These are phyloP conservation scores for Metaphire vulgaris DNA, from an alignment of 1,140 invertebrate genomes.

Conservation along the genomic window DNA sequence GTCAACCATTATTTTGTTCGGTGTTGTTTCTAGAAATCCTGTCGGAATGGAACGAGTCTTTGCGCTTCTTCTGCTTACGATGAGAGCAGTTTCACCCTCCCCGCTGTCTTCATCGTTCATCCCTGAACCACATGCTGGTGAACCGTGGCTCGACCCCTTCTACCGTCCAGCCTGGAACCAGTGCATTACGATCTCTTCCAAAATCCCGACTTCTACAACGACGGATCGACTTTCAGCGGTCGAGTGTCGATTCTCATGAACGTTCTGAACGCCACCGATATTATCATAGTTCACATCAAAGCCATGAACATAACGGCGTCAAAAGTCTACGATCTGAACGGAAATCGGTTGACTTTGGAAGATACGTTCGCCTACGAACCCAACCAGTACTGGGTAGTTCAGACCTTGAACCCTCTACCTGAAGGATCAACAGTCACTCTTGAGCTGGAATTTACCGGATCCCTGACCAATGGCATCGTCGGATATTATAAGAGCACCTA, in stretches of 20 bases:
- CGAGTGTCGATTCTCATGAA: conserved; percentile 43
- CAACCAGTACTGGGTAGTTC: conserved; percentile 65
- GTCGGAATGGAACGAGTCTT: too few species aligned
- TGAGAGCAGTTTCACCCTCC: too few species aligned
- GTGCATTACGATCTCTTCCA: conserved; percentile 68
- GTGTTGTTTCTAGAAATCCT: too few species aligned
- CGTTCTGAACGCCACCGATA: conserved; percentile 41
- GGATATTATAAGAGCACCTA: conserved; percentile 76
- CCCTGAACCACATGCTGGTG: too few species aligned
- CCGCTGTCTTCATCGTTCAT: too few species aligned
- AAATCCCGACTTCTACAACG: conserved; percentile 59
- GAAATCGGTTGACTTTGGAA: conserved; percentile 36
- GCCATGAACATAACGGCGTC: conserved; percentile 47
- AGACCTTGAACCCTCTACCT: conserved; percentile 53
- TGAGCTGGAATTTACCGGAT: conserved; percentile 60
- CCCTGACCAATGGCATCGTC: conserved; percentile 60
- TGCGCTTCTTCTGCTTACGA: too few species aligned
- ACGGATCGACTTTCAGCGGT: conserved; percentile 42
- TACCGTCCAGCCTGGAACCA: conserved; percentile 64
- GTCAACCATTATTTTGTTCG: too few species aligned
- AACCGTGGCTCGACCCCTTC: conserved; percentile 53
- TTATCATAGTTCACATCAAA: conserved; percentile 51
- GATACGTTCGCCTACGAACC: conserved; percentile 54
- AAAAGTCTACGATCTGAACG: conserved; percentile 30
- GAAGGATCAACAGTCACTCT: conserved; percentile 45